Evolutionary conservation across 2,797 vertebrate genomes (phyloP), one percentile per base, ranked within the genome.

Genomic region (Pangasius sanitwongsei): DNA sequence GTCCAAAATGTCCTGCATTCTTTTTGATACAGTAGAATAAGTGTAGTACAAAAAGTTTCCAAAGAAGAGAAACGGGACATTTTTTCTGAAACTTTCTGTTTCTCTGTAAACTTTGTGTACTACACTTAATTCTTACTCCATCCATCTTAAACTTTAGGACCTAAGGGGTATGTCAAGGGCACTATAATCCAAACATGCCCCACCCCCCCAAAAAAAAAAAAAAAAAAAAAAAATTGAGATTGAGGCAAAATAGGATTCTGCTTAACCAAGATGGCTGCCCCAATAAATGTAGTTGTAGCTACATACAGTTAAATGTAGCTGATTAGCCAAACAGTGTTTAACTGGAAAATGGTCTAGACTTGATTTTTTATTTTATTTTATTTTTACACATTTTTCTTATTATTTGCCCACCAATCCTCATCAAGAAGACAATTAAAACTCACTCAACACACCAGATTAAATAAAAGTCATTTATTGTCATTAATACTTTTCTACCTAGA

Each of bases 391-490:
- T 4, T 48, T 48, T 4, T 77, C 23, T 28, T 5, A n/a, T 18
- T 4, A 81, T 59, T 4, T 28, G 8, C 20, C 3, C 28, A 63
- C 81, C 20, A 61, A 83, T 28, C 20, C 11, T 57, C 25, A 12
- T 4, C 50, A 72, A 86, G 15, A 15, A 16, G 9, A 41, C 78
- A 91, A 84, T 61, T 67, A 57, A 91, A 67, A 85, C 70, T 28
- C 81, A 88, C 53, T 69, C 57, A 28, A 87, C 34, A 87, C 89
- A 82, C 72, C 41, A 83, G 69, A 93, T 95, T 95, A 96, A 95
- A 96, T 96, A 96, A 96, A 96, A 96, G 95, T 93, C 93, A 94
- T 96, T 96, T 96, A 96, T 96, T 96, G 94, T 96, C 94, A 95
- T 95, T 95, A 95, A 96, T 96, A 96, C 96, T 95, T 94, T 95